phyloP scores from a whole-genome alignment of 2,888 invertebrate genomes.

The Uloborus plumipes region DNA sequence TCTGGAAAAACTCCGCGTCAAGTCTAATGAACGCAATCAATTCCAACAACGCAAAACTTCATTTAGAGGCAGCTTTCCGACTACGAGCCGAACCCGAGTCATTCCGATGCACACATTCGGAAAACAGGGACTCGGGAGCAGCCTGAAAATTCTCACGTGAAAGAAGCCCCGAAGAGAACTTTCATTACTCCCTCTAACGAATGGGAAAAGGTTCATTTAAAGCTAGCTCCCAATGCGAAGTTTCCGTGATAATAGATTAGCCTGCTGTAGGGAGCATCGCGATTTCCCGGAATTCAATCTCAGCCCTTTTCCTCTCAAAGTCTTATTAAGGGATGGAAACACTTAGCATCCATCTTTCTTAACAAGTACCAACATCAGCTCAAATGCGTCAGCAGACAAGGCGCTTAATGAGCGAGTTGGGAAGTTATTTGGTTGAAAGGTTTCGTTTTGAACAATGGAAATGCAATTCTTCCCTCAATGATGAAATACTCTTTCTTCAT shows the following conservation, averaged over 20 bases:
- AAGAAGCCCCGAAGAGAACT: slow-evolving; percentile 25
- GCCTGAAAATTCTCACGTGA: slow-evolving; percentile 14
- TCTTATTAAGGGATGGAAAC: slow-evolving; percentile 37
- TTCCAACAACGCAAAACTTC: slow-evolving; percentile 12
- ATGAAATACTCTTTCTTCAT: too few relatives aligned
- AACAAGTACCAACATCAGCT: slow-evolving; percentile 25
- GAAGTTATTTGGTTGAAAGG: too few relatives aligned
- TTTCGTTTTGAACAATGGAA: too few relatives aligned
- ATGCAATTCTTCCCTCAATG: too few relatives aligned
- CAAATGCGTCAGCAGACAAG: too few relatives aligned
- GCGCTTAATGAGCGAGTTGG: too few relatives aligned
- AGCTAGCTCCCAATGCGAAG: slow-evolving; percentile 31
- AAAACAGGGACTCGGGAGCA: neutral
- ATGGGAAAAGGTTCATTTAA: slow-evolving; percentile 19
- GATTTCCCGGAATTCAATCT: slow-evolving; percentile 39
- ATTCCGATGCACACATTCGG: slow-evolving; percentile 18
- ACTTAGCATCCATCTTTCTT: slow-evolving; percentile 50
- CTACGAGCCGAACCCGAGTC: slow-evolving; percentile 17
- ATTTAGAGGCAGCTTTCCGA: slow-evolving; percentile 35
- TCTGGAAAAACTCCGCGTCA: neutral
- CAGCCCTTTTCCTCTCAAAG: slow-evolving; percentile 17
- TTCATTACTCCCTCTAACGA: slow-evolving; percentile 37
- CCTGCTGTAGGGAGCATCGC: slow-evolving; percentile 24
- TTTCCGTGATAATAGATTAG: slow-evolving; percentile 53
- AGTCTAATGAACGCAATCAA: slow-evolving; percentile 28